Conservation (phyloP, 2,888 invertebrate species). For the Stenodera caucasica region DNA sequence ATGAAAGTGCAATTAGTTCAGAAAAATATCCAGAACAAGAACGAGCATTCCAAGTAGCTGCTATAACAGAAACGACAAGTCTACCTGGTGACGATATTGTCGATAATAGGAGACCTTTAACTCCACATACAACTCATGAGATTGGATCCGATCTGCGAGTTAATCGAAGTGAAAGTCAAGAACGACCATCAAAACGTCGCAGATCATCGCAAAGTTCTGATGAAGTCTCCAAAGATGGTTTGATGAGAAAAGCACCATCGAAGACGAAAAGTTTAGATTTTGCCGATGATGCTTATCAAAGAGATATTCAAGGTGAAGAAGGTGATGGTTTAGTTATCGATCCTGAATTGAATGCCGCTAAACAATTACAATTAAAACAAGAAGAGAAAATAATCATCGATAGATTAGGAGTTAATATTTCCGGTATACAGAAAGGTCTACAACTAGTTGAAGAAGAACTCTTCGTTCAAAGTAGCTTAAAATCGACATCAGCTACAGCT, state of each 20-base stretch:
- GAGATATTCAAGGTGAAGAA: constrained; percentile 62
- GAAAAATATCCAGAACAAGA: constrained; percentile 43
- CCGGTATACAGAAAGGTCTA: constrained; percentile 61
- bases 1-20: constrained; percentile 67
- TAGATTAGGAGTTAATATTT: constrained; percentile 51
- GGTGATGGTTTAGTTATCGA: constrained; percentile 62
- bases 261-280: constrained; percentile 55
- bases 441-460: constrained; percentile 67
- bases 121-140: constrained; percentile 54
- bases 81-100: constrained; percentile 49
- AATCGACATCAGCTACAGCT: constrained; percentile 68
- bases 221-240: constrained; percentile 57
- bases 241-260: constrained; percentile 35
- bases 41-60: constrained; percentile 51
- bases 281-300: constrained; percentile 51
- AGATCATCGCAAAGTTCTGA: constrained; percentile 54
- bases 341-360: constrained; percentile 55
- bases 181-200: constrained; percentile 51
- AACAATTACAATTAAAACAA: constrained; percentile 52
- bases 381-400: constrained; percentile 46
- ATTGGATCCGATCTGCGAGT: constrained; percentile 55
- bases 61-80: constrained; percentile 54
- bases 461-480: constrained; percentile 64
- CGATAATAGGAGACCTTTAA: constrained; percentile 43
- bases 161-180: constrained; percentile 55